phyloP scores from a whole-genome alignment of 2,113 vertebrate genomes.

The Gasterosteus nipponicus region DNA sequence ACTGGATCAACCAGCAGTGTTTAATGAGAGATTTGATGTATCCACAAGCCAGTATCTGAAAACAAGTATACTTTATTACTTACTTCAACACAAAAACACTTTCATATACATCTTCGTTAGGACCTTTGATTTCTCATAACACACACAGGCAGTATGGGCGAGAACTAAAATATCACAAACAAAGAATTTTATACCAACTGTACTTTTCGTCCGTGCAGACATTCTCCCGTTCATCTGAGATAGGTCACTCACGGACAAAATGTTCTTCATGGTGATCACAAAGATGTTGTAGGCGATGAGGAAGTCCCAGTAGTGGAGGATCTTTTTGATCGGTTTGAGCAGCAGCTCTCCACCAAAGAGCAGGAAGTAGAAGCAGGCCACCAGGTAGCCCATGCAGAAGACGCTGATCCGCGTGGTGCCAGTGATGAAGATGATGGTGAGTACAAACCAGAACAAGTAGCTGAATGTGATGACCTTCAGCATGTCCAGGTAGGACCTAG shows the following conservation, averaged over 20 bases:
- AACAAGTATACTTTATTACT: conserved; percentile 11
- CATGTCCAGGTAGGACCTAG: conserved; percentile 97
- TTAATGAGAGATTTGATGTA: conserved; percentile 91
- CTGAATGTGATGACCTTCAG: conserved; percentile 97
- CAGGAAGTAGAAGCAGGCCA: conserved; percentile 99
- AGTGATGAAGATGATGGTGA: conserved; percentile 98
- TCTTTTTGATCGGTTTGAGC: conserved; percentile 95
- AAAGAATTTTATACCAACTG: not conserved
- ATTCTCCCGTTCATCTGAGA: not conserved
- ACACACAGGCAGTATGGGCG: not conserved
- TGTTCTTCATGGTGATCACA: conserved; percentile 99
- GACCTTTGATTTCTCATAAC: not conserved
- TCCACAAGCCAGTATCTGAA: conserved; percentile 95
- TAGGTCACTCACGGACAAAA: conserved; percentile 87
- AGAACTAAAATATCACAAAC: not conserved
- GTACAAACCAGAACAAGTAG: conserved; percentile 99
- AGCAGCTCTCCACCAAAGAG: conserved; percentile 95
- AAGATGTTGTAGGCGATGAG: conserved; percentile 98
- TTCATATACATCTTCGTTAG: not conserved
- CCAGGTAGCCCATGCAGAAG: conserved; percentile 98
- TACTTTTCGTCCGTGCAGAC: not conserved
- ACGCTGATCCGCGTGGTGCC: conserved; percentile 97
- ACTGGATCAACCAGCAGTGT: conserved; percentile 94
- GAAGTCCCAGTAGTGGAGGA: conserved; percentile 97
- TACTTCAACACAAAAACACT: not conserved